Base-by-base conservation (phyloP, 1,140 invertebrate genomes). In the Orius laevigatus region DNA sequence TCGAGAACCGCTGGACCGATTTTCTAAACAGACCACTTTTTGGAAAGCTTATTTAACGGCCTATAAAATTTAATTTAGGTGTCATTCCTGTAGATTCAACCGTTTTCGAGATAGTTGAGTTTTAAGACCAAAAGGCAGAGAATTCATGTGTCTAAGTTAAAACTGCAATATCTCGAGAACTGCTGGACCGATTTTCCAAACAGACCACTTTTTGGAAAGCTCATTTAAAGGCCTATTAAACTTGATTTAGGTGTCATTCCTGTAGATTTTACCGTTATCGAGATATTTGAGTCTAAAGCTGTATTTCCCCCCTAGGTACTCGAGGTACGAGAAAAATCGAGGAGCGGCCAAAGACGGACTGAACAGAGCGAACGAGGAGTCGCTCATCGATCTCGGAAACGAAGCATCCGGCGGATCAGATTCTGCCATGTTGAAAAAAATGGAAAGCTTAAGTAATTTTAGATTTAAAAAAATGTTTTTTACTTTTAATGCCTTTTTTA, bases 301-400 rank as follows among this genome's bases (percentile, higher is more conserved):
- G 12, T 40, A 53, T 40, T 51, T 38, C 50, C 45, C 36, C 46
- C 55, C 19, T 40, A 68, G 66, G 45, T 85, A 87, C 61, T 72
- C 76, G 51, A 72, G 84, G 16, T 84, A 82, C 65, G 75, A 79
- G 56, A 87, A 82, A 56, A 84, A 81, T 60, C 64, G 69, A 40
- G 63, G 65, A 53, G 54, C 56, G 52, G 12, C 50, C 48, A 48
- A 55, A 62, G 69, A 53, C 41, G 63, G 62, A 32, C 61, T 62
- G 14, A 63, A 66, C 41, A 58, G 53, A 3, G 55, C 20, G 10
- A 40, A 34, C 33, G 49, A 35, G 11, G 50, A 48, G n/a, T 53
- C 49, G 20, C 49, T 56, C 6, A 56, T 56, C 8, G 54, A 56
- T 41, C 35, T 56, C 14, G 51, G 32, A n/a, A 46, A 51, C 15